Evolutionary conservation across 2,113 vertebrate species (phyloP), one percentile per base, ranked within the genome.

Genomic region (Entelurus aequoreus): DNA sequence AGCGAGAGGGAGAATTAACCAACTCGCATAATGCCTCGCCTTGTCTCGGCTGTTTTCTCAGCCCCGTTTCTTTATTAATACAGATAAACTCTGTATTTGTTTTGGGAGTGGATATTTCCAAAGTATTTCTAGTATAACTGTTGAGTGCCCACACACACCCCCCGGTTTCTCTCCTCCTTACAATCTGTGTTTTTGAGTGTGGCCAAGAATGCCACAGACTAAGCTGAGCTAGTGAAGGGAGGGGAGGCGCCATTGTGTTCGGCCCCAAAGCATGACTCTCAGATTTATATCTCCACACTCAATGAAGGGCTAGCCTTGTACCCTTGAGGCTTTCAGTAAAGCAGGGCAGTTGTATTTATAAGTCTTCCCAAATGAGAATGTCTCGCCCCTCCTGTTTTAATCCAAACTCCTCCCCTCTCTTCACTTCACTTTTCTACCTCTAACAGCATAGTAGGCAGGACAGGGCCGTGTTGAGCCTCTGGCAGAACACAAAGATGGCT

Each of bases 261-360:
- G 51, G 65, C 63, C 84, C 76, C 59, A 68, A 72, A 86, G 77
- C 86, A 88, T 77, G 79, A 84, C 83, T 83, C 72, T 78, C 73
- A 84, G 84, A 84, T 88, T 85, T 85, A 83, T 88, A 82, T 87
- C 83, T 82, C 56, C 68, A 73, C 73, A 61, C 51, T 83, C 79
- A 79, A 84, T 83, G 70, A 82, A 84, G 75, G 79, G 74, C 58
- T 36, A 56, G 81, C 77, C 74, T 82, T 73, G 66, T 81, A 71
- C 75, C 86, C 86, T 35, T 46, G 77, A 66, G 63, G 81, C 76
- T 57, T 77, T 71, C 57, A 38, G 68, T 64, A 52, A 76, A 82
- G 66, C 42, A 16, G 36, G 76, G 72, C 65, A 63, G 70, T 77
- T 83, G 74, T 85, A 69, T 85, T 82, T 80, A 80, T 73, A 81